These are phyloP conservation scores for Enteromius afrohamiltoni DNA, from an alignment of 2,797 vertebrate species.

Conservation along the genomic window DNA sequence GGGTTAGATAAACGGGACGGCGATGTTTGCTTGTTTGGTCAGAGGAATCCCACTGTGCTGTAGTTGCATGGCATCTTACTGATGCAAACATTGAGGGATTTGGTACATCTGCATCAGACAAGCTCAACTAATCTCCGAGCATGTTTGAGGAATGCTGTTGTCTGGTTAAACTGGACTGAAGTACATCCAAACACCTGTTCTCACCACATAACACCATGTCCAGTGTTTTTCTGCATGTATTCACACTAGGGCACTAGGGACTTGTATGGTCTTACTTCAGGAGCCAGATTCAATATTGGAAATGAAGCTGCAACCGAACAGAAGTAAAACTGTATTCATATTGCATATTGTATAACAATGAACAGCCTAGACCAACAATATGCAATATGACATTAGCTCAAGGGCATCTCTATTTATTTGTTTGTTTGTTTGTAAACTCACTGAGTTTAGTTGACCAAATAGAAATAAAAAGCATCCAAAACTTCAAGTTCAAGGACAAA, in stretches of 20 bases:
- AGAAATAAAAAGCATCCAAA: background rate
- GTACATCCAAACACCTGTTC: conserved; percentile 65
- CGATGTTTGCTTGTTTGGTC: conserved; percentile 67
- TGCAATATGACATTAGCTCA: background rate
- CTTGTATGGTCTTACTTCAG: background rate
- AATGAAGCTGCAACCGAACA: background rate
- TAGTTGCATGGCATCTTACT: conserved; percentile 51
- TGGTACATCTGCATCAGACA: conserved; percentile 64
- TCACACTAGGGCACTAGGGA: background rate
- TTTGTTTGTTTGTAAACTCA: background rate
- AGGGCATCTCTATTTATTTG: background rate
- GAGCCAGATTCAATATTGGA: background rate
- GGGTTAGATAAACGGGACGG: conserved; percentile 66
- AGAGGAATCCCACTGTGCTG: conserved; percentile 63
- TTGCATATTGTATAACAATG: background rate
- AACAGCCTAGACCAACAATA: background rate
- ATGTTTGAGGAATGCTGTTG: conserved; percentile 63
- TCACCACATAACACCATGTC: background rate
- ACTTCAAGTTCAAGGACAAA: background rate
- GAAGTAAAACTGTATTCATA: background rate
- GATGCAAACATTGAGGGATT: conserved; percentile 71
- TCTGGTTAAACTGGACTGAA: conserved; percentile 46
- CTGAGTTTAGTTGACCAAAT: background rate
- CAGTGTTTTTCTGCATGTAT: background rate
- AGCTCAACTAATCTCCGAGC: conserved; percentile 64